These are phyloP conservation scores for Muscicapa adusta DNA, from an alignment of 2,113 vertebrate species.

Conservation along the genomic window DNA sequence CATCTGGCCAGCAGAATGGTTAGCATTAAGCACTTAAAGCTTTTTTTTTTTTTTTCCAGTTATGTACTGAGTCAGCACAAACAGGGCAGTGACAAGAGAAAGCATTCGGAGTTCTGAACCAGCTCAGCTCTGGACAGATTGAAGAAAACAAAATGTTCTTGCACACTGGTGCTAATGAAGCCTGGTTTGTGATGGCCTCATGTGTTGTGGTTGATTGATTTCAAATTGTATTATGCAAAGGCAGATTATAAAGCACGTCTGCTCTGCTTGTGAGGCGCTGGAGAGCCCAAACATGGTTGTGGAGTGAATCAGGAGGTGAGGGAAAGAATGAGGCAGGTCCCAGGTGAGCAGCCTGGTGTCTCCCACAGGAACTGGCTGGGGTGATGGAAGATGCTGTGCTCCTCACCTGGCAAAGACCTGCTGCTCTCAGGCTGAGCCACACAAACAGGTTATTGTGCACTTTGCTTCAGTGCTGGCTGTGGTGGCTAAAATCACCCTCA, in stretches of 20 bases:
- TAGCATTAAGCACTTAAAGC: neutral
- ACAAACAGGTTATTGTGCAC: neutral
- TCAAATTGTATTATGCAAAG: neutral
- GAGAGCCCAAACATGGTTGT: neutral
- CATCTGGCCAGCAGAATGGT: neutral
- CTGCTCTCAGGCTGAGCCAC: neutral
- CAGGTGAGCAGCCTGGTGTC: accelerated
- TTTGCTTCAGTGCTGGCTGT: accelerated
- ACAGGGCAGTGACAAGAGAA: neutral
- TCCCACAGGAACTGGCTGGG: neutral
- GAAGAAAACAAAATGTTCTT: conserved; percentile 35
- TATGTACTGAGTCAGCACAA: conserved; percentile 33
- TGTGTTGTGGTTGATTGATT: neutral
- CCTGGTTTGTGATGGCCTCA: neutral
- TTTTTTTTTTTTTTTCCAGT: neutral
- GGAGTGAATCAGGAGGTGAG: neutral
- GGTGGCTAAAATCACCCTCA: neutral
- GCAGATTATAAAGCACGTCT: neutral
- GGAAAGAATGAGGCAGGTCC: neutral
- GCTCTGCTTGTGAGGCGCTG: accelerated
- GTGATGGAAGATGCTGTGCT: neutral
- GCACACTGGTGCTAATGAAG: neutral
- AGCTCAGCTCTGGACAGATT: neutral
- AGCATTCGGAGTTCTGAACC: neutral
- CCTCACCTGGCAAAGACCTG: neutral